Conservation (phyloP, 2,888 invertebrate genomes). For the Matsumyia berberina region DNA sequence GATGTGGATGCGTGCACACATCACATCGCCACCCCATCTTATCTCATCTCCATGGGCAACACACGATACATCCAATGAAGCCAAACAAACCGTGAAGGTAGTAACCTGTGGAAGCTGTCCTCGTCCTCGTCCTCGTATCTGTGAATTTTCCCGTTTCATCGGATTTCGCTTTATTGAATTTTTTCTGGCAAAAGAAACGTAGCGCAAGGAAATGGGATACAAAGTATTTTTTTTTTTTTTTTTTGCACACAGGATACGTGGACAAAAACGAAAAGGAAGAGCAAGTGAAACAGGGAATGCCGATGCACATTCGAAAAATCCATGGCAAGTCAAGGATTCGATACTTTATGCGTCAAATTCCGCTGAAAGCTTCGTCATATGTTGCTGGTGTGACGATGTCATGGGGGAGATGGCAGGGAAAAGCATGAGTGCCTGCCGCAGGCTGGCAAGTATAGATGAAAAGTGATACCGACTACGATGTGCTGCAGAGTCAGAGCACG, state of each 20-base stretch:
- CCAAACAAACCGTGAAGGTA: not conserved
- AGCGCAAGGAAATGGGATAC: not conserved
- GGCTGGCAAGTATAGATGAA: not conserved
- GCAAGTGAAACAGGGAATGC: not conserved
- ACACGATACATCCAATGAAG: not conserved
- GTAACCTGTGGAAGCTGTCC: slow-evolving; percentile 1
- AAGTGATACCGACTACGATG: not conserved
- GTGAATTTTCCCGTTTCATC: not conserved
- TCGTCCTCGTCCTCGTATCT: too few relatives aligned
- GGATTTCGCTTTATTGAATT: slow-evolving; percentile 18
- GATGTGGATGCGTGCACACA: not conserved
- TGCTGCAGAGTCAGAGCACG: not conserved
- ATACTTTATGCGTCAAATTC: slow-evolving; percentile 12
- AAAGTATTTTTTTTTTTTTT: not conserved
- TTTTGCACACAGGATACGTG: not conserved
- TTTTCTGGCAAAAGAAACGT: not conserved
- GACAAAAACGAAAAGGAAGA: not conserved
- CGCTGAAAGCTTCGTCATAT: not conserved
- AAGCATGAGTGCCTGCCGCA: not conserved
- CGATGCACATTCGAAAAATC: slow-evolving; percentile 12
- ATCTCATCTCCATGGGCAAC: not conserved
- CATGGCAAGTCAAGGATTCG: slow-evolving; percentile 14
- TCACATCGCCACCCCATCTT: not conserved
- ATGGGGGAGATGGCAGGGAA: not conserved
- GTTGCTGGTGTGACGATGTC: not conserved